phyloP scores from a whole-genome alignment of 2,113 vertebrate genomes.

The Plectropomus leopardus region DNA sequence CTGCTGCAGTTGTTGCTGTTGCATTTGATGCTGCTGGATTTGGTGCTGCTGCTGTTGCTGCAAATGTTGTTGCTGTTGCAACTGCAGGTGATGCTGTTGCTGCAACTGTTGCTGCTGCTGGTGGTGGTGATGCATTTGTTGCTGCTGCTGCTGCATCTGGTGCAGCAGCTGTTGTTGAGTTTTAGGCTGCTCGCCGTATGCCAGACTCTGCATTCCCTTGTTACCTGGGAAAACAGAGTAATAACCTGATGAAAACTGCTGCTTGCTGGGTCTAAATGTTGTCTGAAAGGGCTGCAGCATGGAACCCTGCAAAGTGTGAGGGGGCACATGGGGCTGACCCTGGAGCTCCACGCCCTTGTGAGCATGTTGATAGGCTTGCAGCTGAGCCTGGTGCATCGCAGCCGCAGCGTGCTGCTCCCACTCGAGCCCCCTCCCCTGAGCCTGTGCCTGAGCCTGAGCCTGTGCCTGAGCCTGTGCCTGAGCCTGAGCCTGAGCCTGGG shows the following conservation, averaged over 20 bases:
- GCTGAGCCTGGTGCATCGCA: conserved; percentile 81
- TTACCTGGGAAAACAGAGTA: conserved; percentile 90
- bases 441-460: conserved; percentile 76
- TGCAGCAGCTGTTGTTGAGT: conserved; percentile 79
- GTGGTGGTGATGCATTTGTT: conserved; percentile 43
- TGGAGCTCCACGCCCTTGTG: conserved; percentile 83
- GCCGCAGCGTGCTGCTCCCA: conserved; percentile 86
- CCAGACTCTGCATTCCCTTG: conserved; percentile 69
- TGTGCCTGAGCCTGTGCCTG: conserved; percentile 77
- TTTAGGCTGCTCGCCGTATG: conserved; percentile 80
- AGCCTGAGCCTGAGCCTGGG: conserved; percentile 79
- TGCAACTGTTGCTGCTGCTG: conserved; percentile 76
- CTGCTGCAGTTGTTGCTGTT: conserved; percentile 79
- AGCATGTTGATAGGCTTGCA: conserved; percentile 84
- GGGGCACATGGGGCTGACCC: conserved; percentile 70
- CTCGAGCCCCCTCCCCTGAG: conserved; percentile 75
- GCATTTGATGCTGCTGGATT: conserved; percentile 78
- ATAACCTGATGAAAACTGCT: conserved; percentile 85
- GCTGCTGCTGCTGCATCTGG: conserved; percentile 83
- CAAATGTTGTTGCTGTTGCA: conserved; percentile 70
- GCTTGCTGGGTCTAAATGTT: conserved; percentile 92
- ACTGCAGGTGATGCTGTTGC: conserved; percentile 79
- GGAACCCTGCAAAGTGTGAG: conserved; percentile 77
- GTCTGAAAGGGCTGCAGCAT: conserved; percentile 94
- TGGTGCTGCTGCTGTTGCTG: conserved; percentile 75